Percentiles rank a stretch among this genome's conserved stretches.
phyloP scores from a whole-genome alignment of 2,797 vertebrate species.

The Melanotaenia maccullochi region DNA sequence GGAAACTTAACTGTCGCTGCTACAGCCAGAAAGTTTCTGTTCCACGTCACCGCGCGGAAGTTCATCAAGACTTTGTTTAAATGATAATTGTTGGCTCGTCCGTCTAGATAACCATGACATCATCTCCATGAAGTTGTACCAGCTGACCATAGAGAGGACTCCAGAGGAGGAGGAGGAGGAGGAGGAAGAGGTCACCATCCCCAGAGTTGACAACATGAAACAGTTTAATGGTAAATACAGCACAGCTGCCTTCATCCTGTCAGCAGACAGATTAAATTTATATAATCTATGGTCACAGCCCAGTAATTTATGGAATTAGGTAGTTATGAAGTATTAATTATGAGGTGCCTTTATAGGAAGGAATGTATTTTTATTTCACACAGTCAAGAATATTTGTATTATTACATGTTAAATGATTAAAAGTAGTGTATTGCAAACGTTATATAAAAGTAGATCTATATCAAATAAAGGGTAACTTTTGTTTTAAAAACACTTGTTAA shows the following conservation, averaged over 20 bases:
- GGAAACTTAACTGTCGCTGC: not conserved
- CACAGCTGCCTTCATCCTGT: not conserved
- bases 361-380: too few relatives aligned
- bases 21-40: not conserved
- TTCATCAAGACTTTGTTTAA: not conserved
- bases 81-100: not conserved
- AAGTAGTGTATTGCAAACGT: too few relatives aligned
- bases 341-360: too few relatives aligned
- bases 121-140: slow-evolving; percentile 92
- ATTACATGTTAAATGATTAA: too few relatives aligned
- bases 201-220: slow-evolving; percentile 89
- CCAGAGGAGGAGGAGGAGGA: slow-evolving; percentile 86
- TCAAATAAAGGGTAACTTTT: too few relatives aligned
- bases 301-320: not conserved
- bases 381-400: too few relatives aligned
- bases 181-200: slow-evolving; percentile 83
- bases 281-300: not conserved
- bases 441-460: too few relatives aligned
- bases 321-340: too few relatives aligned
- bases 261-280: not conserved
- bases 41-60: not conserved
- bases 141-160: slow-evolving; percentile 86
- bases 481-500: too few relatives aligned
- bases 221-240: slow-evolving; percentile 73
- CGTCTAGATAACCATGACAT: slow-evolving; percentile 93